Base-by-base conservation (phyloP, 2,113 vertebrate genomes). In the Cyanoliseus patagonus region DNA sequence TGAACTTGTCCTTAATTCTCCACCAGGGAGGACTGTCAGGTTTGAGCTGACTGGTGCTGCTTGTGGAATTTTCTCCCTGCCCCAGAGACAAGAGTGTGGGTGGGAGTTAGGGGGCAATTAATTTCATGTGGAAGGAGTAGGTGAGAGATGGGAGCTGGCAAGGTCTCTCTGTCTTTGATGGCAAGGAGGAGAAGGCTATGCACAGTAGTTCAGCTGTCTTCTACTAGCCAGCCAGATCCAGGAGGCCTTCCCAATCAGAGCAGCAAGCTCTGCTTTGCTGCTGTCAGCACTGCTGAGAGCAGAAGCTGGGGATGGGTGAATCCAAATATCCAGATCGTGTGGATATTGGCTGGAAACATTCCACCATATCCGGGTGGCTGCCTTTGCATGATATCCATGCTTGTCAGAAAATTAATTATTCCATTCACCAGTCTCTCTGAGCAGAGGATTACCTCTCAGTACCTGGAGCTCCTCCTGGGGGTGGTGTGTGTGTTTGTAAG, bases 331-430 rank as follows among this genome's bases (percentile, higher is more conserved):
- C 33, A 78, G 84, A 91, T 92, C 6, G 15, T 51, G 47, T 76
- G 88, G 93, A 79, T 94, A 77, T 91, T 84, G 88, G 82, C 89
- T 97, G 92, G 88, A 96, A 95, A 82, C 1, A 4, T 94, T 94
- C 79, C 78, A 78, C 92, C 82, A 33, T 82, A 66, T 67, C 87
- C 12, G 6, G 66, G 83, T 90, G 86, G 83, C 92, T 94, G 94
- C 84, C 84, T 95, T 80, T 90, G 86, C 7, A 0, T 92, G 78
- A 81, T 92, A 92, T 88, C 88, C 70, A 42, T 92, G 83, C 82
- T 94, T 13, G 6, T 94, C 75, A 76, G 83, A 83, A 96, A 97
- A 97, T 95, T 89, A 91, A 91, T 92, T 90, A 92, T 88, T 95
- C 55, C 59, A 68, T 93, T 94, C 86, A 86, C 13, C 49, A 13